These are phyloP conservation scores for Mycetomoellerius zeteki DNA, from an alignment of 1,140 invertebrate genomes.

Conservation along the genomic window DNA sequence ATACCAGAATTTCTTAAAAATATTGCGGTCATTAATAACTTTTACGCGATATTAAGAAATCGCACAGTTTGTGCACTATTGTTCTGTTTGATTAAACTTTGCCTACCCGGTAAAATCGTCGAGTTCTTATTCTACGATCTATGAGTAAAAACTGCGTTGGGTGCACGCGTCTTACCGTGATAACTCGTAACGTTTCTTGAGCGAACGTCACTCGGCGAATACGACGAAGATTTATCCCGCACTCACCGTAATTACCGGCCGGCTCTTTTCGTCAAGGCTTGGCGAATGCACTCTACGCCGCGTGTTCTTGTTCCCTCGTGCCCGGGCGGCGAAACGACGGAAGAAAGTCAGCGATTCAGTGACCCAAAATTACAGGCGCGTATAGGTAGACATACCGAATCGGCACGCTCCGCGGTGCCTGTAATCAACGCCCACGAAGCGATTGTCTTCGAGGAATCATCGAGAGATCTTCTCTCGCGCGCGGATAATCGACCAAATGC, in stretches of 20 bases:
- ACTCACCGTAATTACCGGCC: slow-evolving; percentile 56
- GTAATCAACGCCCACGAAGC: slow-evolving; percentile 77
- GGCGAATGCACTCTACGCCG: slow-evolving; percentile 28
- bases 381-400: slow-evolving; percentile 31
- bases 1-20: not conserved
- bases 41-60: not conserved
- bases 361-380: slow-evolving; percentile 81
- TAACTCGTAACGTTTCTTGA: slow-evolving; percentile 32
- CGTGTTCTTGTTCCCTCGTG: slow-evolving; percentile 40
- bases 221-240: slow-evolving; percentile 59
- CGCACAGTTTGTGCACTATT: not conserved
- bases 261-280: slow-evolving; percentile 51
- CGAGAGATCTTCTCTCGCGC: slow-evolving; percentile 25
- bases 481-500: slow-evolving; percentile 58
- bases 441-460: slow-evolving; percentile 75
- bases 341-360: slow-evolving; percentile 77
- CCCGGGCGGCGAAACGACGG: slow-evolving; percentile 31
- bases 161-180: slow-evolving; percentile 8
- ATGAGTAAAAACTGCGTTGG: not conserved
- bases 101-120: not conserved
- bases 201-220: slow-evolving; percentile 6
- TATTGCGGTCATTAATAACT: not conserved
- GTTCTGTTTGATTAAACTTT: not conserved
- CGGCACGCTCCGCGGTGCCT: slow-evolving; percentile 23
- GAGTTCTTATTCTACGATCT: not conserved